Evolutionary conservation across 2,797 vertebrate genomes (phyloP).

Genomic region (Psittacula derbiana): DNA sequence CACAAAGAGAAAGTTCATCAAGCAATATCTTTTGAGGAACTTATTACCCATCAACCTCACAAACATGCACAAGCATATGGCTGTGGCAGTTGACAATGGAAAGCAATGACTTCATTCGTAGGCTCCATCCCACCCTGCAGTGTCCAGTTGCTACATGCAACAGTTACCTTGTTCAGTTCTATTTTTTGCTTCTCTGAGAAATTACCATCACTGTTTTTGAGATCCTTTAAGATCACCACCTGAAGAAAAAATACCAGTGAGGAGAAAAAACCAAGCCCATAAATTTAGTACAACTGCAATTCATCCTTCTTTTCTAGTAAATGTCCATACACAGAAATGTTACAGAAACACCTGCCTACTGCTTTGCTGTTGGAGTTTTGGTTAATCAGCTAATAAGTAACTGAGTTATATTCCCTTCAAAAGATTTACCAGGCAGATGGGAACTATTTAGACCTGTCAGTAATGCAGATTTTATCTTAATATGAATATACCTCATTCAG

Average conservation of each 20-base stretch:
- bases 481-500: background rate
- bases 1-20: background rate
- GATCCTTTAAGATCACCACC: conserved; percentile 92
- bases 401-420: background rate
- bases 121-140: background rate
- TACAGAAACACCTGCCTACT: background rate
- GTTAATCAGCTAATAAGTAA: background rate
- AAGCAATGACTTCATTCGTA: background rate
- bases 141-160: background rate
- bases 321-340: background rate
- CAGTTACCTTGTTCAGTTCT: conserved; percentile 88
- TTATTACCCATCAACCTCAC: background rate
- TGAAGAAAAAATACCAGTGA: conserved; percentile 58
- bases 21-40: background rate
- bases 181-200: conserved; percentile 90
- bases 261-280: background rate
- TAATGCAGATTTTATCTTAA: background rate
- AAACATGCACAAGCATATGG: background rate
- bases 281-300: background rate
- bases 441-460: background rate
- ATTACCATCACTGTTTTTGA: conserved; percentile 86
- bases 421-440: background rate
- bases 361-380: background rate
- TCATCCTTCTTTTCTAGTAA: background rate
- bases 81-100: background rate